These are phyloP conservation scores for Leptinotarsa tumamoca DNA, from an alignment of 2,888 invertebrate genomes.

Conservation along the genomic window DNA sequence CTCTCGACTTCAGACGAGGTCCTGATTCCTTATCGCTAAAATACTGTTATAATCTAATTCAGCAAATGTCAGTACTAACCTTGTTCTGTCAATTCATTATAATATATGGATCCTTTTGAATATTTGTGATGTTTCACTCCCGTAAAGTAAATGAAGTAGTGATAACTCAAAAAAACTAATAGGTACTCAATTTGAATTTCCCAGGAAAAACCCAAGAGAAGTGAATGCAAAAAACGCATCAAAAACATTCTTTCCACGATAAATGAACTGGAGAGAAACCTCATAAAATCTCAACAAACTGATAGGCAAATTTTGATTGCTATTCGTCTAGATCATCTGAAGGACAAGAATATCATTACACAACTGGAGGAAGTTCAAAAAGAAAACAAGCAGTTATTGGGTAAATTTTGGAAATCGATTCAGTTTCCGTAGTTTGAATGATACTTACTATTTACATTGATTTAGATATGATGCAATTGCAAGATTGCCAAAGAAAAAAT, in stretches of 20 bases:
- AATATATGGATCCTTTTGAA: not conserved
- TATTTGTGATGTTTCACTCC: not conserved
- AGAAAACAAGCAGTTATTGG: conserved; percentile 59
- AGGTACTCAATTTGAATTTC: conserved; percentile 9
- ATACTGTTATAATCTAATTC: not conserved
- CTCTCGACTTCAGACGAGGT: too few species aligned
- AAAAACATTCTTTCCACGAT: conserved; percentile 38
- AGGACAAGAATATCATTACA: conserved; percentile 50
- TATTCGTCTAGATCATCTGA: conserved; percentile 52
- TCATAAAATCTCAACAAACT: conserved; percentile 52
- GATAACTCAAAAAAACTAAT: conserved; percentile 3
- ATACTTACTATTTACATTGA: not conserved
- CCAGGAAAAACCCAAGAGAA: conserved; percentile 33
- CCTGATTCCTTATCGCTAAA: not conserved
- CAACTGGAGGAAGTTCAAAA: conserved; percentile 58
- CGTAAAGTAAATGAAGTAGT: conserved; percentile 16
- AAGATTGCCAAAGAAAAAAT: conserved; percentile 32
- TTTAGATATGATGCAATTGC: conserved; percentile 54
- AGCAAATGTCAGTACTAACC: conserved; percentile 13
- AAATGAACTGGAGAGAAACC: conserved; percentile 52
- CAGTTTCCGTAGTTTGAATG: not conserved
- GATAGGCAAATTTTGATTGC: conserved; percentile 56
- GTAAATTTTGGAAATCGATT: conserved; percentile 43
- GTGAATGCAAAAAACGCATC: conserved; percentile 38
- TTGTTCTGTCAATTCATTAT: conserved; percentile 2